Evolutionary conservation across 64 coral and sea anemone genomes (phyloP).

Genomic region (Dendronephthya gigantea): DNA sequence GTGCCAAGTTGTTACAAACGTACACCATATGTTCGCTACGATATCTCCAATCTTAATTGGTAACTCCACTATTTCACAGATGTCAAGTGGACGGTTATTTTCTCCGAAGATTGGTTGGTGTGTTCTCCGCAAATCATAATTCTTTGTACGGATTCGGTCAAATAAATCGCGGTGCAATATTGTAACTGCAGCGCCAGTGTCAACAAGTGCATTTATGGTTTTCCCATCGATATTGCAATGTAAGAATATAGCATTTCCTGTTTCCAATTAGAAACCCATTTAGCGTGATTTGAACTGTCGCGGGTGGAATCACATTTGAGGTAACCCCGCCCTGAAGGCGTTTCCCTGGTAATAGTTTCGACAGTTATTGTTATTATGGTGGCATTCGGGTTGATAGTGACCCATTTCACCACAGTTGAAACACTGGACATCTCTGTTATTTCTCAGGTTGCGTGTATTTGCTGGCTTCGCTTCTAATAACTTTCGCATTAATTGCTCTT

Average conservation of each 20-base stretch:
- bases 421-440: neutral
- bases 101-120: conserved; percentile 6
- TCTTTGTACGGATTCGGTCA: neutral
- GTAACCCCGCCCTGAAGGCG: neutral
- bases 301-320: neutral
- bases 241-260: neutral
- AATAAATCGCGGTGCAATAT: conserved; percentile 15
- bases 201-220: neutral
- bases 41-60: conserved; percentile 4
- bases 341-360: neutral
- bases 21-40: neutral
- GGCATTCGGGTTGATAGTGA: neutral
- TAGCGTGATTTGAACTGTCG: neutral
- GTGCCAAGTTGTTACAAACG: conserved; percentile 12
- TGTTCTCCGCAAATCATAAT: neutral
- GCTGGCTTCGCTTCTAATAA: no score
- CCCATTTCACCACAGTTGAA: neutral
- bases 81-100: conserved; percentile 22
- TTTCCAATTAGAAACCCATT: neutral
- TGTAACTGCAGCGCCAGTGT: conserved; percentile 26
- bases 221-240: neutral
- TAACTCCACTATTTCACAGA: conserved; percentile 16
- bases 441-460: no score
- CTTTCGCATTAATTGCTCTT: no score
- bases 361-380: no score